Percentiles rank a stretch among this genome's conserved stretches.
phyloP scores from a whole-genome alignment of 1,140 invertebrate genomes.

The Leptinotarsa defecta region DNA sequence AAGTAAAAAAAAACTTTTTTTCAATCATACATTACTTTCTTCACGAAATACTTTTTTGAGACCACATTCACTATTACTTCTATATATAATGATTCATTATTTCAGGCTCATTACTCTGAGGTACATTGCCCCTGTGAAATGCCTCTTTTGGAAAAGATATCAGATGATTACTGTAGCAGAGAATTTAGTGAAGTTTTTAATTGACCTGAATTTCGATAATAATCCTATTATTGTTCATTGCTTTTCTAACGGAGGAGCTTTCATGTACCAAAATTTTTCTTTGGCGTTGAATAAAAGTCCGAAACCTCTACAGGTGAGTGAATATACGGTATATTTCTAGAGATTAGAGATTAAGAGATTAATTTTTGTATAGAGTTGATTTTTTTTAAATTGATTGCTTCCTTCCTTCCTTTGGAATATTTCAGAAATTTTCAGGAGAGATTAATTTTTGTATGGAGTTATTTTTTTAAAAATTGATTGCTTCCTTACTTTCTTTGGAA shows the following conservation, averaged over 20 bases:
- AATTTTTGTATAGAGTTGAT: too few relatives aligned
- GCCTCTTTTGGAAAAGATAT: slow-evolving; percentile 66
- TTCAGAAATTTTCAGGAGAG: too few relatives aligned
- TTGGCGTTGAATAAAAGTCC: slow-evolving; percentile 61
- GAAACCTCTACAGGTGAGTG: slow-evolving; percentile 57
- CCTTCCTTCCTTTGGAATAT: too few relatives aligned
- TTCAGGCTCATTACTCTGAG: slow-evolving; percentile 73
- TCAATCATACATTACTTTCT: too few relatives aligned
- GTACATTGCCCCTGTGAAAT: slow-evolving; percentile 72
- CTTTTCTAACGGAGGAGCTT: slow-evolving; percentile 80
- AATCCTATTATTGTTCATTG: slow-evolving; percentile 79
- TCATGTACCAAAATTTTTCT: slow-evolving; percentile 69
- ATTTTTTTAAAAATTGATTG: too few relatives aligned
- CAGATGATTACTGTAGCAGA: slow-evolving; percentile 67
- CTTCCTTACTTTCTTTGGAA: too few relatives aligned
- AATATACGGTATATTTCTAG: too few relatives aligned
- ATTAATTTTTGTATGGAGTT: too few relatives aligned
- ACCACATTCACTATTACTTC: background rate
- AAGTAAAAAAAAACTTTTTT: too few relatives aligned
- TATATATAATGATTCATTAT: slow-evolving; percentile 20
- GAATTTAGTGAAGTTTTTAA: slow-evolving; percentile 69
- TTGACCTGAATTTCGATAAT: slow-evolving; percentile 69
- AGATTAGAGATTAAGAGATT: too few relatives aligned
- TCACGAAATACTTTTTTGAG: too few relatives aligned
- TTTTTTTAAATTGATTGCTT: too few relatives aligned